Conservation (phyloP, 1,140 invertebrate species). For the Pseudomyrmex gracilis region DNA sequence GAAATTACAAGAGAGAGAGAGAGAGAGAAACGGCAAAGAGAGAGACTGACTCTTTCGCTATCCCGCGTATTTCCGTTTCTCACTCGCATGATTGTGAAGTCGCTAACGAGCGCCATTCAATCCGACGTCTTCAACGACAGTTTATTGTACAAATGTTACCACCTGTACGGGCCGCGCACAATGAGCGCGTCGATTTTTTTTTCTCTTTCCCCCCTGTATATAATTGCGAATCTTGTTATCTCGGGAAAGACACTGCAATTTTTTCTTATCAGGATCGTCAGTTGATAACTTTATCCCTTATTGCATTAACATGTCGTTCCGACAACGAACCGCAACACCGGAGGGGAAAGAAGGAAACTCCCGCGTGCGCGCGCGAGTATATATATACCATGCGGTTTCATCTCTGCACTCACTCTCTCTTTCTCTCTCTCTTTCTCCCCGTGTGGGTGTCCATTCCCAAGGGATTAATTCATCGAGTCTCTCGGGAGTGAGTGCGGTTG, state of each 20-base stretch:
- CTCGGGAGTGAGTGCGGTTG: constrained; percentile 45
- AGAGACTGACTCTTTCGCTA: not conserved
- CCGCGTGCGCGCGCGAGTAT: not conserved
- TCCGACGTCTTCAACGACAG: constrained; percentile 5
- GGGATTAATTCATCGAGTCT: constrained; percentile 66
- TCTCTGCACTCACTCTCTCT: not conserved
- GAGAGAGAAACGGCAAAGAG: not conserved
- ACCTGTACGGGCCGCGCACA: not conserved
- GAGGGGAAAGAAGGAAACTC: no score
- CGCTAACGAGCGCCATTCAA: constrained; percentile 65
- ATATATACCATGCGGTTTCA: not conserved
- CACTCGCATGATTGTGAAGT: constrained; percentile 61
- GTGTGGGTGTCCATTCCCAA: constrained; percentile 17
- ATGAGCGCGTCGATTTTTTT: not conserved
- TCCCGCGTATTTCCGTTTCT: constrained; percentile 29
- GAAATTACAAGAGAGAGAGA: not conserved
- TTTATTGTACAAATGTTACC: constrained; percentile 16
- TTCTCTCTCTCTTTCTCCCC: not conserved
- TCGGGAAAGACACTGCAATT: not conserved
- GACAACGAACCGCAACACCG: no score
- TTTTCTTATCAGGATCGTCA: no score
- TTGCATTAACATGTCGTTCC: not conserved
- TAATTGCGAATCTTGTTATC: constrained; percentile 16
- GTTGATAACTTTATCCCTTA: not conserved
- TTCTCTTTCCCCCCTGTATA: not conserved